These are phyloP conservation scores for Bambusicola thoracicus DNA, from an alignment of 2,113 vertebrate genomes.

Conservation along the genomic window DNA sequence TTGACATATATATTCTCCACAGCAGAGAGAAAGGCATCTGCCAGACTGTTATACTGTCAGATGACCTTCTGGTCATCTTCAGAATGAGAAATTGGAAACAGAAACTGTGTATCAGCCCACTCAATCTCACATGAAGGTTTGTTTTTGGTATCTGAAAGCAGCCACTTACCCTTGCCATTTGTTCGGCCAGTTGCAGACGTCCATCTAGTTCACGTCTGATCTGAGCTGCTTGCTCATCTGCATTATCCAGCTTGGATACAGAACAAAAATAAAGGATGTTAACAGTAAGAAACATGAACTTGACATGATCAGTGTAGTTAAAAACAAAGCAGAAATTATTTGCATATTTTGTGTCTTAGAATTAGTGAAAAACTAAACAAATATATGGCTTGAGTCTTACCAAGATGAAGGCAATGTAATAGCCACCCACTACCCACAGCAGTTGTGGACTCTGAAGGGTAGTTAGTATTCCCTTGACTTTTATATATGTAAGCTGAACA, in stretches of 20 bases:
- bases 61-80: background rate
- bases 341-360: background rate
- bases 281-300: background rate
- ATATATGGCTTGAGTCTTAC: background rate
- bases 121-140: background rate
- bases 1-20: background rate
- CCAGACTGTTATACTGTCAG: background rate
- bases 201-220: conserved; percentile 96
- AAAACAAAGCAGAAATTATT: background rate
- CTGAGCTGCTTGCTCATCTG: conserved; percentile 97
- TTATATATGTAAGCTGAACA: background rate
- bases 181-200: conserved; percentile 91
- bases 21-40: background rate
- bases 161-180: conserved; percentile 86
- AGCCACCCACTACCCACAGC: background rate
- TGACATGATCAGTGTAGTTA: background rate
- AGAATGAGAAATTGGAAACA: background rate
- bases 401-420: background rate
- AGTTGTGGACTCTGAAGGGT: background rate
- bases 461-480: background rate
- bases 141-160: background rate
- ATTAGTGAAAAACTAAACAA: background rate
- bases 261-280: conserved; percentile 4
- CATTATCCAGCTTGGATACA: conserved; percentile 88
- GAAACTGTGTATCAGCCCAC: background rate